Conservation (phyloP, 2,888 invertebrate species). For the Dascillus cervinus region DNA sequence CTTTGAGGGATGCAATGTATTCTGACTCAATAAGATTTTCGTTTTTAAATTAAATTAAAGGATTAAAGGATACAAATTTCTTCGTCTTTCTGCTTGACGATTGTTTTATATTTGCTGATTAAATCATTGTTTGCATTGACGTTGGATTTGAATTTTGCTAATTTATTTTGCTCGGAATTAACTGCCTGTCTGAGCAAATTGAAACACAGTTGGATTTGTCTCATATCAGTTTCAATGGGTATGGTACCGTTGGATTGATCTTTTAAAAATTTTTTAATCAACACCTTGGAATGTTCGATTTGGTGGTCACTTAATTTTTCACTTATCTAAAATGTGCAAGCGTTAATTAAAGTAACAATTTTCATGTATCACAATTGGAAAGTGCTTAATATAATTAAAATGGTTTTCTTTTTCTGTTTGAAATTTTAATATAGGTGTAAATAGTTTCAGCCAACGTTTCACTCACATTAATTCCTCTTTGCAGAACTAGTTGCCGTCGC, state of each 20-base stretch:
- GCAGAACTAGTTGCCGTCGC: slow-evolving; percentile 21
- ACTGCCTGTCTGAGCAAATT: slow-evolving; percentile 28
- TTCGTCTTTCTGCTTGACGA: slow-evolving; percentile 34
- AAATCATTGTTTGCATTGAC: slow-evolving; percentile 8
- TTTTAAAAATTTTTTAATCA: slow-evolving; percentile 25
- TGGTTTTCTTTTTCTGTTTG: too few species aligned
- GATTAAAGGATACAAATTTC: slow-evolving; percentile 38
- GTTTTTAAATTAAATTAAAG: background rate
- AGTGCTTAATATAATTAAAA: too few species aligned
- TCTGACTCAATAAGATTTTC: too few species aligned
- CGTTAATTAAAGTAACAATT: too few species aligned
- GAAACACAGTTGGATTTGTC: slow-evolving; percentile 36
- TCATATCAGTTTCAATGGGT: slow-evolving; percentile 27
- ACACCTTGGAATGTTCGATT: slow-evolving; percentile 23
- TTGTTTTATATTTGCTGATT: slow-evolving; percentile 30
- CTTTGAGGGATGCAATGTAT: too few species aligned
- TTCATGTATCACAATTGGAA: too few species aligned
- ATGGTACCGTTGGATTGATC: slow-evolving; percentile 23
- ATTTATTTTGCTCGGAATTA: slow-evolving; percentile 10
- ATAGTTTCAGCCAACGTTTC: background rate
- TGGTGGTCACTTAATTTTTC: slow-evolving; percentile 22
- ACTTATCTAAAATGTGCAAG: slow-evolving; percentile 13
- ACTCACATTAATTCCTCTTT: too few species aligned
- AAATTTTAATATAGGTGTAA: background rate
- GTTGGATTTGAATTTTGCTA: slow-evolving; percentile 2